Evolutionary conservation across 2,113 vertebrate species (phyloP).

Genomic region (Bambusicola thoracicus): DNA sequence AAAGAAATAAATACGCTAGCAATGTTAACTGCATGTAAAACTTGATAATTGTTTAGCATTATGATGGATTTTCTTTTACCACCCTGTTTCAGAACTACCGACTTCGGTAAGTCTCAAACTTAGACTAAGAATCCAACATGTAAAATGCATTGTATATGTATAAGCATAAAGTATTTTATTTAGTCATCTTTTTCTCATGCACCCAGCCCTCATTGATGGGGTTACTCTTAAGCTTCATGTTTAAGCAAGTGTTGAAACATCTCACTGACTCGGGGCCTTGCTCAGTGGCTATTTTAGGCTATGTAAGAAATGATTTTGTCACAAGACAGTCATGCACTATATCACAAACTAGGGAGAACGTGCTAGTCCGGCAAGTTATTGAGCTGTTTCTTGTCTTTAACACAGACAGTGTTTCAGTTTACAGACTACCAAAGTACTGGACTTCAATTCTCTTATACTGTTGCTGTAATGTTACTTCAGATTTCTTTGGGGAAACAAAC

Average conservation of each 20-base stretch:
- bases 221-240: not conserved
- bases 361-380: not conserved
- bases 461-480: not conserved
- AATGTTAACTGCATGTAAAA: not conserved
- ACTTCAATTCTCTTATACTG: not conserved
- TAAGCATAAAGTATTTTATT: not conserved
- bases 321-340: not conserved
- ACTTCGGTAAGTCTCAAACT: not conserved
- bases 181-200: not conserved
- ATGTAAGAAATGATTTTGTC: not conserved
- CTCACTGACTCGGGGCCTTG: not conserved
- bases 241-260: not conserved
- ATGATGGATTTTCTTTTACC: not conserved
- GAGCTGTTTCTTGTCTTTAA: not conserved
- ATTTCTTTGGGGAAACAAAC: not conserved
- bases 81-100: not conserved
- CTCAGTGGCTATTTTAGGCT: not conserved
- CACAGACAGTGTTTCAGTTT: not conserved
- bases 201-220: not conserved
- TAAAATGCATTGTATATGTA: not conserved
- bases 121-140: not conserved
- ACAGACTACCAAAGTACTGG: not conserved
- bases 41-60: not conserved
- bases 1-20: not conserved
- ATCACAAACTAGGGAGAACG: not conserved